phyloP scores from a whole-genome alignment of 2,888 invertebrate genomes.

The Troglohyphantes excavatus region DNA sequence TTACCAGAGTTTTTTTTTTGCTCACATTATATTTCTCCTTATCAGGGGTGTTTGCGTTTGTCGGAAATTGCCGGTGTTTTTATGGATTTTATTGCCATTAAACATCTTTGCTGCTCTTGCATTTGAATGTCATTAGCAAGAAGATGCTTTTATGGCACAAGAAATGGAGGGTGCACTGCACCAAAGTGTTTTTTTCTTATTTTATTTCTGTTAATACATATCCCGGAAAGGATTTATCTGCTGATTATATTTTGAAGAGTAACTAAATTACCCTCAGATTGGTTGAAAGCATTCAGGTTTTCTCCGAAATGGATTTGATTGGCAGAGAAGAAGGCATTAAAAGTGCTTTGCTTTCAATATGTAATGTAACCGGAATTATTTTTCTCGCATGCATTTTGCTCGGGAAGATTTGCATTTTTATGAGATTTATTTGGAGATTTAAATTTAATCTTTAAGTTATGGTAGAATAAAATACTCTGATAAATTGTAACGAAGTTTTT shows the following conservation, averaged over 20 bases:
- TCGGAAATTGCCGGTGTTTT: constrained; percentile 46
- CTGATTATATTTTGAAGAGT: constrained; percentile 60
- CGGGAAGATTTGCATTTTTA: not conserved
- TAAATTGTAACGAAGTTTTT: no score
- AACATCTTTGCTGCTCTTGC: constrained; percentile 4
- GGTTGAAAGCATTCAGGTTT: constrained; percentile 19
- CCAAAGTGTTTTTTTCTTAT: constrained; percentile 15
- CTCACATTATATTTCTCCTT: constrained; percentile 36
- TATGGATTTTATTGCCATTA: constrained; percentile 41
- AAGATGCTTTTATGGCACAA: not conserved
- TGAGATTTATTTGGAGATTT: not conserved
- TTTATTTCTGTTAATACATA: not conserved
- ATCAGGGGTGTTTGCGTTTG: constrained; percentile 45
- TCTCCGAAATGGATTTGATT: constrained; percentile 12
- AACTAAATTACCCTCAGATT: constrained; percentile 36
- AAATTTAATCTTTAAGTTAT: not conserved
- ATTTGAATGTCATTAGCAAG: constrained; percentile 54
- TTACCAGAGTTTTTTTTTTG: constrained; percentile 24
- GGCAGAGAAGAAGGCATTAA: not conserved
- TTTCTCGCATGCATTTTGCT: not conserved
- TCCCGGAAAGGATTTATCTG: constrained; percentile 34
- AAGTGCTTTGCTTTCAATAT: not conserved
- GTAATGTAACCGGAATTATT: not conserved
- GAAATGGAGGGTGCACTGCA: constrained; percentile 12
- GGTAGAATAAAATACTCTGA: not conserved